A percentile compares a stretch with the other conserved stretches of the same genome.
These are phyloP conservation scores for Macquaria australasica DNA, from an alignment of 2,113 vertebrate species.

Conservation along the genomic window DNA sequence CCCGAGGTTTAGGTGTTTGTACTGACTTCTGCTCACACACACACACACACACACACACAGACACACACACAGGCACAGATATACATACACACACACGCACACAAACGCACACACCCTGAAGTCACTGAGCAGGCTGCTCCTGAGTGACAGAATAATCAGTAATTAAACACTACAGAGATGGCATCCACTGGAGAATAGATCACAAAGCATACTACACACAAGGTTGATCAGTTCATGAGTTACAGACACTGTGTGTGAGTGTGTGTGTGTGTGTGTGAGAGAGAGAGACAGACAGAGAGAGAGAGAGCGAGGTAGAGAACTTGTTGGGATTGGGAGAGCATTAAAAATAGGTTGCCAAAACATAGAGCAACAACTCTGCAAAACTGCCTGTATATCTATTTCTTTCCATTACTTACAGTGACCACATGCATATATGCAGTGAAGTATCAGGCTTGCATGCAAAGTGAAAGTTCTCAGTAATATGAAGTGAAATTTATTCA, in stretches of 20 bases:
- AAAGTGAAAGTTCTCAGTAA: constrained; percentile 12
- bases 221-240: constrained; percentile 42
- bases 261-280: background rate
- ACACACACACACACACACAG: background rate
- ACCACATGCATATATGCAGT: background rate
- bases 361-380: background rate
- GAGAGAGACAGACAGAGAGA: background rate
- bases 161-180: constrained; percentile 59
- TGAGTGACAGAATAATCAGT: constrained; percentile 55
- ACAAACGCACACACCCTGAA: constrained; percentile 16
- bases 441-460: background rate
- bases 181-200: constrained; percentile 55
- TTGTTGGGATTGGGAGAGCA: background rate
- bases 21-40: background rate
- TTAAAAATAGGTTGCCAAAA: background rate
- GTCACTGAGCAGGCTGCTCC: constrained; percentile 26
- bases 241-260: background rate
- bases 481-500: constrained; percentile 6
- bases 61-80: background rate
- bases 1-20: constrained; percentile 3
- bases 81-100: background rate
- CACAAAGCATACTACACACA: constrained; percentile 42
- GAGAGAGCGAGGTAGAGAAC: background rate
- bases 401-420: background rate
- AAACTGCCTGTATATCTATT: background rate